Percentiles rank a stretch among this genome's conserved stretches.
Evolutionary conservation across 2,888 invertebrate genomes (phyloP).

Genomic region (Epinotia bilunana): DNA sequence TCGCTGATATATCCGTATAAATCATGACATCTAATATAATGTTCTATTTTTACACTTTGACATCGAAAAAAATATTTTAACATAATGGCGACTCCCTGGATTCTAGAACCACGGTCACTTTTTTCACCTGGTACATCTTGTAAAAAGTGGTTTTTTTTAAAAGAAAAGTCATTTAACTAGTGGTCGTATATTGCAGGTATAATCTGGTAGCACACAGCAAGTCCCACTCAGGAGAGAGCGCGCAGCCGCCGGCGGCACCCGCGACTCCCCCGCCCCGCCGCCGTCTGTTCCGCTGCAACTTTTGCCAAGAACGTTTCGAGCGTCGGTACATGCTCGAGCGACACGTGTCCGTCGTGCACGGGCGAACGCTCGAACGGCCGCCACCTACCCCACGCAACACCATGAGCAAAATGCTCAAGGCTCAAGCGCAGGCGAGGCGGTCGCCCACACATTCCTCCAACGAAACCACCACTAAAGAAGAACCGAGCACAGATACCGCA

Average conservation of each 20-base stretch:
- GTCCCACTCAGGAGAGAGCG: slow-evolving; percentile 61
- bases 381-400: slow-evolving; percentile 80
- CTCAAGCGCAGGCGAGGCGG: slow-evolving; percentile 66
- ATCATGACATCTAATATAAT: no score
- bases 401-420: slow-evolving; percentile 82
- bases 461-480: slow-evolving; percentile 42
- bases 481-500: slow-evolving; percentile 32
- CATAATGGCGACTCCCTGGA: no score
- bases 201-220: slow-evolving; percentile 79
- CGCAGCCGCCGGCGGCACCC: slow-evolving; percentile 43
- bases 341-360: slow-evolving; percentile 72
- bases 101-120: no score
- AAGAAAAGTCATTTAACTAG: not conserved
- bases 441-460: slow-evolving; percentile 37
- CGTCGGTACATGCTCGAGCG: slow-evolving; percentile 78
- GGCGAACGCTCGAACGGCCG: slow-evolving; percentile 76
- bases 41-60: no score
- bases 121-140: no score
- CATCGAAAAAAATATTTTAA: no score
- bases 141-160: not conserved
- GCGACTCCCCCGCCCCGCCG: slow-evolving; percentile 56
- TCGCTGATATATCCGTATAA: no score
- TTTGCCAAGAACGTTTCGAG: slow-evolving; percentile 78
- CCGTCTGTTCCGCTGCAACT: slow-evolving; percentile 75
- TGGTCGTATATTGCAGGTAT: slow-evolving; percentile 59